Conservation (phyloP, 2,113 vertebrate genomes). For the Sturnira hondurensis region DNA sequence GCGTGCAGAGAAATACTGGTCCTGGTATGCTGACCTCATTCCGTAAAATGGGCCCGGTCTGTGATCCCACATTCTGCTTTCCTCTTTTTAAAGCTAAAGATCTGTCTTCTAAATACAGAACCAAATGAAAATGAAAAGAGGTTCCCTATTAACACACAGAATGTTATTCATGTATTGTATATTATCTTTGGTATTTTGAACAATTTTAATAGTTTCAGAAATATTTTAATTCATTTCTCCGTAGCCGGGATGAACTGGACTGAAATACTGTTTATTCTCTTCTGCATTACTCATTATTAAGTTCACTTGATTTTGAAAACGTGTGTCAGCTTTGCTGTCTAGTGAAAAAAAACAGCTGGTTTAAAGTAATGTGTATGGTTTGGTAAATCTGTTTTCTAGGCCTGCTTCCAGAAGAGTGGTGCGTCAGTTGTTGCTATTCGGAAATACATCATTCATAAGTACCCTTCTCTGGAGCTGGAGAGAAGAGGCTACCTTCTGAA, state of each 20-base stretch:
- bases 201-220: background rate
- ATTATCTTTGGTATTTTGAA: background rate
- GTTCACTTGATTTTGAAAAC: constrained; percentile 16
- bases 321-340: background rate
- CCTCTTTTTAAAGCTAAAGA: background rate
- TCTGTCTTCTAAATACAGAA: background rate
- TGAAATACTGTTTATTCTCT: background rate
- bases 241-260: background rate
- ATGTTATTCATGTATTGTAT: background rate
- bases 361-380: background rate
- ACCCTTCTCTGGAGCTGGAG: constrained; percentile 93
- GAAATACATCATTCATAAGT: constrained; percentile 94
- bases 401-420: constrained; percentile 90
- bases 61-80: background rate
- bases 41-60: background rate
- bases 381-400: constrained; percentile 78
- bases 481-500: constrained; percentile 94
- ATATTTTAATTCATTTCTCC: constrained; percentile 30
- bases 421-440: constrained; percentile 92
- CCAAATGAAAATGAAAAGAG: constrained; percentile 26
- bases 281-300: background rate
- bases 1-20: background rate
- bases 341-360: background rate
- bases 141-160: background rate
- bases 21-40: background rate